Conservation (phyloP, 2,888 invertebrate species). For the Caenorhabditis japonica region DNA sequence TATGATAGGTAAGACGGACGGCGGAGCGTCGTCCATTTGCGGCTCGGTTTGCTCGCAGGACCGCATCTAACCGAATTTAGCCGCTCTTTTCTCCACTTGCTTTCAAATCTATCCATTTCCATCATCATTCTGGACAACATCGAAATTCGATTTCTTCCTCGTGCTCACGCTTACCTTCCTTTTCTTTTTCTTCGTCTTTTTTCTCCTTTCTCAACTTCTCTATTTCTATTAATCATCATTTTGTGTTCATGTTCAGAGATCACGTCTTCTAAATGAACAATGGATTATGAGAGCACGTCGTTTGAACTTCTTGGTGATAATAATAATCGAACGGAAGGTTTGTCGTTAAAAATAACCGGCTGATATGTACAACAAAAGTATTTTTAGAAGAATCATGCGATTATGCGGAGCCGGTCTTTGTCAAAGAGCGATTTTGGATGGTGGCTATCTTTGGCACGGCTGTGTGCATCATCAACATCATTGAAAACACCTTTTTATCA, state of each 20-base stretch:
- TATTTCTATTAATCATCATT: no score
- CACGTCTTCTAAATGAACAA: constrained; percentile 31
- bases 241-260: no score
- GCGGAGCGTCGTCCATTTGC: constrained; percentile 30
- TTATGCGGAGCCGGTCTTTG: constrained; percentile 39
- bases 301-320: constrained; percentile 24
- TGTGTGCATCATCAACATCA: constrained; percentile 65
- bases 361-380: neutral
- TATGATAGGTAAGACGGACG: no score
- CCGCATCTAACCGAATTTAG: constrained; percentile 43
- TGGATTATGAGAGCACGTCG: constrained; percentile 49
- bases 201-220: neutral
- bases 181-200: constrained; percentile 2
- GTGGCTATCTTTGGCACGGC: constrained; percentile 71
- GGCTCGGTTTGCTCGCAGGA: constrained; percentile 22
- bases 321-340: constrained; percentile 30
- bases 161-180: constrained; percentile 14
- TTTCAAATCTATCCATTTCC: constrained; percentile 34
- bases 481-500: constrained; percentile 68
- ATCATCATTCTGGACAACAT: constrained; percentile 23
- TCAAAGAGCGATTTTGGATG: constrained; percentile 63
- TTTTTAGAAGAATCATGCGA: constrained; percentile 38
- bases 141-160: constrained; percentile 34
- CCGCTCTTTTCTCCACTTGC: constrained; percentile 3
- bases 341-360: neutral